Conservation (phyloP, 2,797 vertebrate species). For the Anomalospiza imberbis region DNA sequence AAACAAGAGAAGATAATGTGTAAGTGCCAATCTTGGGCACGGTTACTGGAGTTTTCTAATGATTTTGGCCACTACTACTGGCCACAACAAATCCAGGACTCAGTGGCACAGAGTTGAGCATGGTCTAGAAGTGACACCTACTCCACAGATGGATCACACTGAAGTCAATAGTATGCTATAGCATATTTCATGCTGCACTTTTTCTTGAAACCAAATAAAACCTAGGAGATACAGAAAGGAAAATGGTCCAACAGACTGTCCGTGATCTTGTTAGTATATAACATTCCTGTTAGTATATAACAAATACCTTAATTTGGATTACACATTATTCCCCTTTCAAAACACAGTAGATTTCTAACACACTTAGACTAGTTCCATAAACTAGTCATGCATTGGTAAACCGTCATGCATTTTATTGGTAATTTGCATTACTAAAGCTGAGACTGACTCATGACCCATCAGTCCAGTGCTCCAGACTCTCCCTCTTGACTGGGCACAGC, state of each 20-base stretch:
- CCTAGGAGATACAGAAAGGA: neutral
- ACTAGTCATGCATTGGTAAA: neutral
- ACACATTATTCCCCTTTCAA: neutral
- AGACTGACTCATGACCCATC: neutral
- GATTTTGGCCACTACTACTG: neutral
- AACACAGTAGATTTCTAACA: neutral
- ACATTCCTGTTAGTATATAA: neutral
- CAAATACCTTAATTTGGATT: neutral
- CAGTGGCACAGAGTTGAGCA: fast-evolving
- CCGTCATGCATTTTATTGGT: neutral
- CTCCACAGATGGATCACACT: neutral
- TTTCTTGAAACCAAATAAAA: neutral
- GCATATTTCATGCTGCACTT: neutral
- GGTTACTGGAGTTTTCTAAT: neutral
- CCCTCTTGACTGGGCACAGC: neutral
- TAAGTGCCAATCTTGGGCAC: neutral
- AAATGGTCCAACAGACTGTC: neutral
- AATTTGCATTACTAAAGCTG: neutral
- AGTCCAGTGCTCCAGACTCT: neutral
- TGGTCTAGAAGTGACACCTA: neutral
- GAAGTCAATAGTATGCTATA: fast-evolving
- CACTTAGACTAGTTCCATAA: neutral
- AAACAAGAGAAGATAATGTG: neutral
- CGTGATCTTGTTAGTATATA: neutral
- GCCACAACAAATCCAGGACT: neutral